Base-by-base conservation (phyloP, 2,797 vertebrate genomes). In the Rhodeus uyekii region DNA sequence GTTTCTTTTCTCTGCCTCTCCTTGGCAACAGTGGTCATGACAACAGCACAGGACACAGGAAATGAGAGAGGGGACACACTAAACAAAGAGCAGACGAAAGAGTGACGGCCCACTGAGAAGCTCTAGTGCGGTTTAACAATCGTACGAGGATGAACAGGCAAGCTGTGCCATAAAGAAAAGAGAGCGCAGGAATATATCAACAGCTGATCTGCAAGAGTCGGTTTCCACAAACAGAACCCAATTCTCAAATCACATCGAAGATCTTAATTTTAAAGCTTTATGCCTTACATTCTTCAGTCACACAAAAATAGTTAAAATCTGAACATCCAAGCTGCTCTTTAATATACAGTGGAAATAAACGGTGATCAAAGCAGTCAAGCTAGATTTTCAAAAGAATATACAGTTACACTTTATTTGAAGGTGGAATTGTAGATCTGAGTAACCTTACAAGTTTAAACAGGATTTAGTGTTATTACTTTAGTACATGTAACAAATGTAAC, bases 1-100 rank as follows among this genome's bases (percentile, higher is more conserved):
- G 91, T 94, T 95, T 90, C 94, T 87, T 89, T 91, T 92, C 89
- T 93, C 86, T 87, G 86, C 86, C 74, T 91, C 87, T 75, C 92
- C 92, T 61, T 89, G 92, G 93, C 79, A 93, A 95, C 94, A 5
- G 94, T 94, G 86, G 90, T 73, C 94, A 93, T 93, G 94, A 90
- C 92, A 90, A 94, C 94, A 82, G 71, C 83, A 78, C 64, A 5
- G 89, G 87, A 91, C 89, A 89, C 89, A 87, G 92, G 91, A 93
- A 91, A 91, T 53, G 58, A 84, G 85, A 86, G 76, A 85, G 80
- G 85, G 83, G 81, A 87, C 44, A 83, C 65, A 90, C n/a, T n/a
- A 85, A 88, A 86, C 64, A 71, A 64, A 60, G 68, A 76, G 74
- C 88, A 67, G 78, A 84, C 6, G 78, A 83, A 85, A 76, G 87